Evolutionary conservation across 1,140 invertebrate species (phyloP).

Genomic region (Hypothenemus hampei): DNA sequence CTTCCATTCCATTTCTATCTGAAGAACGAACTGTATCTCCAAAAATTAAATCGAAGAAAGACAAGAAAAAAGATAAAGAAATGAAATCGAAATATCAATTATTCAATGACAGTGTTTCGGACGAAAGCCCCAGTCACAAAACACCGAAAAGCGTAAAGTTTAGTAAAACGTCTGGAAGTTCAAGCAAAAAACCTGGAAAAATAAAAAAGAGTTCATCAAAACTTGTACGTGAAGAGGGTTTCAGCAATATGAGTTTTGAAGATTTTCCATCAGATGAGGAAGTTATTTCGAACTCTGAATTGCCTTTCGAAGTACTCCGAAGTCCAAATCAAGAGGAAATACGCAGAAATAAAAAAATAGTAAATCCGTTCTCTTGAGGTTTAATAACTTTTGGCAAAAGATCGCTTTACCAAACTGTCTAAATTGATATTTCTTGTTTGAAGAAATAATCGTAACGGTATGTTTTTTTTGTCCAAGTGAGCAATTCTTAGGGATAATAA

Average conservation of each 20-base stretch:
- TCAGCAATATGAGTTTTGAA: conserved; percentile 76
- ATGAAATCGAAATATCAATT: conserved; percentile 53
- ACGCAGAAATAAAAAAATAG: conserved; percentile 59
- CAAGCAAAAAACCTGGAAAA: conserved; percentile 32
- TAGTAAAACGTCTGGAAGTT: conserved; percentile 28
- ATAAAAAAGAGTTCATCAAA: conserved; percentile 38
- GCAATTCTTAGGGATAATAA: conserved; percentile 13
- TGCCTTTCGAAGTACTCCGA: conserved; percentile 62
- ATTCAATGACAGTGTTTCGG: conserved; percentile 43
- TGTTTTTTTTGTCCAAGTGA: not conserved
- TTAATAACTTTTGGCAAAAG: conserved; percentile 8
- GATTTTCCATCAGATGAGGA: conserved; percentile 68
- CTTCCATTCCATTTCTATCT: not conserved
- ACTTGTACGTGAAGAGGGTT: conserved; percentile 52
- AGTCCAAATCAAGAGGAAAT: conserved; percentile 54
- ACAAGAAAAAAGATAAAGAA: conserved; percentile 45
- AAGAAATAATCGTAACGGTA: not conserved
- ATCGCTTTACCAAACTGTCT: conserved; percentile 15
- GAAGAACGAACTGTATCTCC: not conserved
- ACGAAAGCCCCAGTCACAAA: conserved; percentile 29
- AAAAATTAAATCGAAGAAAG: conserved; percentile 45
- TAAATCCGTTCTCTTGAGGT: conserved; percentile 55
- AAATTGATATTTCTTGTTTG: too few relatives aligned
- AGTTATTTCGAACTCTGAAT: conserved; percentile 39
- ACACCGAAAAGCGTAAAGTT: conserved; percentile 27